A percentile compares a stretch with the other conserved stretches of the same genome.
These are phyloP conservation scores for Hippopotamus amphibius DNA, from an alignment of 2,113 vertebrate species.

Conservation along the genomic window DNA sequence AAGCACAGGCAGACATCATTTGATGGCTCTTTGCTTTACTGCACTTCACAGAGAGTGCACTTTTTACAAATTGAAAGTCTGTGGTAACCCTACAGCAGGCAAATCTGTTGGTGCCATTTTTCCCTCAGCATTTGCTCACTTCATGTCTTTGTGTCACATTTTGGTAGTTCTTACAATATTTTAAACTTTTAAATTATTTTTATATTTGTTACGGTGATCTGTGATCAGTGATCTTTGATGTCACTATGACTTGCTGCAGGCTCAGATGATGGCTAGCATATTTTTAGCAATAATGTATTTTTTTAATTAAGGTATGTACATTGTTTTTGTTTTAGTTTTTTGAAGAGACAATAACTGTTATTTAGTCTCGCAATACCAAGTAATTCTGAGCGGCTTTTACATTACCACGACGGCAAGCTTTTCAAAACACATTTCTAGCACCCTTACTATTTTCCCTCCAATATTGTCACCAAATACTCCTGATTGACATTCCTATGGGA, in stretches of 20 bases:
- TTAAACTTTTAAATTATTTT: background rate
- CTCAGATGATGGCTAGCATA: background rate
- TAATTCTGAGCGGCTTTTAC: background rate
- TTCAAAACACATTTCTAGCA: background rate
- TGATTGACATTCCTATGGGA: background rate
- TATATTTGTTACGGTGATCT: background rate
- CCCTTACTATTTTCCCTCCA: background rate
- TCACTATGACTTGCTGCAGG: background rate
- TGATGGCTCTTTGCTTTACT: background rate
- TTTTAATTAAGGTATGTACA: background rate
- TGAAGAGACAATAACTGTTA: slow-evolving; percentile 40
- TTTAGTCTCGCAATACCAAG: slow-evolving; percentile 29
- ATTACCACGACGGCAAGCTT: background rate
- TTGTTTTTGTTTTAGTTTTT: background rate
- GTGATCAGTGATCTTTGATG: background rate
- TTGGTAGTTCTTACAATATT: background rate
- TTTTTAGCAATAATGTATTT: background rate
- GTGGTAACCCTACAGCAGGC: background rate
- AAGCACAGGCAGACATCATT: background rate
- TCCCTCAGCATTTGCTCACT: background rate
- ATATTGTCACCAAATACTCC: background rate
- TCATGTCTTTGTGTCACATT: background rate
- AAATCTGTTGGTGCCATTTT: background rate
- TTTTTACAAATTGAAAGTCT: background rate
- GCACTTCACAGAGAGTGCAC: background rate